These are phyloP conservation scores for Glyptemys insculpta DNA, from an alignment of 2,797 vertebrate species.

Conservation along the genomic window DNA sequence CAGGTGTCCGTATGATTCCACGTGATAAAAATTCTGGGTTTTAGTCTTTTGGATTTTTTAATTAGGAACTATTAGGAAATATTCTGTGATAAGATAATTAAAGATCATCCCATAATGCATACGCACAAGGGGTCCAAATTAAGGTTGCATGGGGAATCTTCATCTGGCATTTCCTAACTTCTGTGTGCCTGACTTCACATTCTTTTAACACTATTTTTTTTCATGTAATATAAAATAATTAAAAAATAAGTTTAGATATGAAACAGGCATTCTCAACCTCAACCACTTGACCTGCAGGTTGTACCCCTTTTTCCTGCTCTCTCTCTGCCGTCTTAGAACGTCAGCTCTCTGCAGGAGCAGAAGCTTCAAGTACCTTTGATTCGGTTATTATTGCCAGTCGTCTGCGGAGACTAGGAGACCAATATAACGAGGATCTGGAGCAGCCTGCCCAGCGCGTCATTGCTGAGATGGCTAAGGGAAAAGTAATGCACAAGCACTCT, in stretches of 20 bases:
- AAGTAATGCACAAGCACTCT: constrained; percentile 42
- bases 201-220: fast-evolving
- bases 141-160: not conserved
- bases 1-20: not conserved
- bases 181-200: fast-evolving
- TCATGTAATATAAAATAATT: not conserved
- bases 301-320: fast-evolving
- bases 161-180: not conserved
- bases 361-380: constrained; percentile 39
- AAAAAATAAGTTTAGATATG: not conserved
- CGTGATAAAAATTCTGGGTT: not conserved
- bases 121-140: not conserved
- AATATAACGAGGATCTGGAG: constrained; percentile 70
- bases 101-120: not conserved
- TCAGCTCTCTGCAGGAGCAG: fast-evolving
- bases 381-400: constrained; percentile 33
- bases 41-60: not conserved
- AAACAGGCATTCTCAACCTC: not conserved
- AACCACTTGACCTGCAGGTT: fast-evolving
- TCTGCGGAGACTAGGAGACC: constrained; percentile 68
- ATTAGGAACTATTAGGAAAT: not conserved
- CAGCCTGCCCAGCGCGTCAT: not conserved
- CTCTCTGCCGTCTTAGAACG: not conserved
- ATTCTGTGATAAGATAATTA: not conserved
- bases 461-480: not conserved